Evolutionary conservation across 2,113 vertebrate genomes (phyloP), one percentile per base, ranked within the genome.

Genomic region (Taxidea taxus): DNA sequence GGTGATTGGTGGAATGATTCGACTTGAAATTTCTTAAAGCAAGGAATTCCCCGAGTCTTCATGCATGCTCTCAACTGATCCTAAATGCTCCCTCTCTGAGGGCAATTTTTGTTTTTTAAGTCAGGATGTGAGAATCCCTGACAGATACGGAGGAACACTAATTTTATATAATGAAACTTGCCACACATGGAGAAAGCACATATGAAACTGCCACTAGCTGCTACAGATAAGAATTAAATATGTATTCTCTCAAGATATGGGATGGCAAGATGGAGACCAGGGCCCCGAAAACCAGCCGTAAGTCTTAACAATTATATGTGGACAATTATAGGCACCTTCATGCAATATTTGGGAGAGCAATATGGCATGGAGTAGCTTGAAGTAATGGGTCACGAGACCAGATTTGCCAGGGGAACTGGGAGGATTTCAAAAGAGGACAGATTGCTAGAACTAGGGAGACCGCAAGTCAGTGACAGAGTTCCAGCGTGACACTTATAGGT

Each of bases 151-250:
- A 88, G 37, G 60, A 75, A 23, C 75, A 72, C 56, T 88, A 54
- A 90, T 97, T 92, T 96, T 54, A 80, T 84, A 80, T 82, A 60
- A 86, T 66, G 44, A 85, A 95, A 91, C 60, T 84, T 94, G 49
- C 64, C 91, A 91, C 0, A 0, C 56, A 39, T 13, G 31, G 85
- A 89, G 64, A 75, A 84, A 93, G n/a, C 51, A 66, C 70, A 74
- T 90, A 87, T 16, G 31, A 95, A 95, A 93, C 49, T 92, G 87
- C 90, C 75, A 84, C n/a, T 68, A 90, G 81, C 27, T 56, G 62
- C 81, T 92, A 56, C 58, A 94, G 70, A 77, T 49, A 92, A 94
- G 81, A 96, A 96, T 87, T 85, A 72, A 62, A 89, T 83, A 96
- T 39, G 25, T 49, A 56, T 75, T 95, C 6, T 44, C 64, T 77